Evolutionary conservation across 2,797 vertebrate species (phyloP).

Genomic region (Malacoraja senta): DNA sequence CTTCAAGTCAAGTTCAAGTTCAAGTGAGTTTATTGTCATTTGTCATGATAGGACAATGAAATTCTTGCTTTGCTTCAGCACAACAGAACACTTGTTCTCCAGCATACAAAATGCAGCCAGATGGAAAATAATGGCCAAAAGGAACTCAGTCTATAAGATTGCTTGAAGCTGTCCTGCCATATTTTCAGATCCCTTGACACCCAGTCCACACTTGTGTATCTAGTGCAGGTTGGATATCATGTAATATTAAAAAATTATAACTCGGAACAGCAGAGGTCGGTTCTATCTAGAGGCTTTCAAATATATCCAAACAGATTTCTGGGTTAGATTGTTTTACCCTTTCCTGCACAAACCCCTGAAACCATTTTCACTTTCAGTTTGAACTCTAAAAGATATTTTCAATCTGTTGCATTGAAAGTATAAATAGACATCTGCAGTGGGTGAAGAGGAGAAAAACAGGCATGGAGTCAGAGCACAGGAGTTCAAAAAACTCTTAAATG

Average conservation of each 20-base stretch:
- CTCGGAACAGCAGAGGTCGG: not conserved
- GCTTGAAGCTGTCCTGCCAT: not conserved
- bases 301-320: not conserved
- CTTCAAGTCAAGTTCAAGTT: too few relatives aligned
- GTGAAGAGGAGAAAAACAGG: too few relatives aligned
- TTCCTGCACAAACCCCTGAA: not conserved
- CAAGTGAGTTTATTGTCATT: too few relatives aligned
- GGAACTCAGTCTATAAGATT: not conserved
- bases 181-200: not conserved
- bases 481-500: too few relatives aligned
- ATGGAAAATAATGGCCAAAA: not conserved
- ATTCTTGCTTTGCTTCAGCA: too few relatives aligned
- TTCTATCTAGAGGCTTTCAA: not conserved
- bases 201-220: not conserved
- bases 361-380: not conserved
- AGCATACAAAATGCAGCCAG: not conserved
- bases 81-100: too few relatives aligned
- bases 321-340: not conserved
- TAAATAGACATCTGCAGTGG: too few relatives aligned
- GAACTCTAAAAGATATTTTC: too few relatives aligned
- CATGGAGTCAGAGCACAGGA: too few relatives aligned
- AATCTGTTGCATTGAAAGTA: too few relatives aligned
- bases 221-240: not conserved
- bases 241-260: not conserved
- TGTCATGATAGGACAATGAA: too few relatives aligned